Percentiles rank a stretch among this genome's conserved stretches.
Evolutionary conservation across 2,888 invertebrate species (phyloP).

Genomic region (Lasioglossum oenotherae): DNA sequence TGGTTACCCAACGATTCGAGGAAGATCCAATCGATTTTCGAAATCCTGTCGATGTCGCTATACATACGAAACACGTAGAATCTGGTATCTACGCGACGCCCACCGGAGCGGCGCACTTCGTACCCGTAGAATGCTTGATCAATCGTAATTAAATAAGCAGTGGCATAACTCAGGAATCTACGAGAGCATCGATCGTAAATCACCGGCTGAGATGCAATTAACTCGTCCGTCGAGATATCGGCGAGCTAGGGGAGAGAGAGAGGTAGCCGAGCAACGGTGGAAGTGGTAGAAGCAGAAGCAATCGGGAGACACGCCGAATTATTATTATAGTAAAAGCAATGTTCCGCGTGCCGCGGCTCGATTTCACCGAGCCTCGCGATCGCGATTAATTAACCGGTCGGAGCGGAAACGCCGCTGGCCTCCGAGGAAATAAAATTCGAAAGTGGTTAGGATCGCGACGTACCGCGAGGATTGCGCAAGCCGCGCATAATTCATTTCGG

Average conservation of each 20-base stretch:
- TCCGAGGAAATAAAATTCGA: constrained; percentile 73
- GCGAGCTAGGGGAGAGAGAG: neutral
- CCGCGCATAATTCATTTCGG: constrained; percentile 49
- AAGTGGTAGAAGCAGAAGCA: neutral
- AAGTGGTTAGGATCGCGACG: constrained; percentile 60
- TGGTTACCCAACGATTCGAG: neutral
- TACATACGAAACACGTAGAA: neutral
- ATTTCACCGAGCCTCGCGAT: constrained; percentile 63
- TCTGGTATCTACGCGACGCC: neutral
- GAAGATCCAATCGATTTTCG: neutral
- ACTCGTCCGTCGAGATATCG: constrained; percentile 29
- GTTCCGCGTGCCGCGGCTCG: constrained; percentile 38
- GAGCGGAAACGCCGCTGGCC: constrained; percentile 64
- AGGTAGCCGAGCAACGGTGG: neutral
- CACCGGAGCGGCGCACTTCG: neutral
- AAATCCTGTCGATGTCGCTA: neutral
- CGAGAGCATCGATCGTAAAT: constrained; percentile 26
- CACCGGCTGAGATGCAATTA: constrained; percentile 34
- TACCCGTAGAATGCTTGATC: neutral
- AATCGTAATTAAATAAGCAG: constrained; percentile 23
- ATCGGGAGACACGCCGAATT: constrained; percentile 39
- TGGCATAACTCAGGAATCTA: constrained; percentile 9
- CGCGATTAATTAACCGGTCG: constrained; percentile 70
- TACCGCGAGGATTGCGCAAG: constrained; percentile 52
- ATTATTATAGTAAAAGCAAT: constrained; percentile 45